Conservation (phyloP, 2,113 vertebrate species). For the Phaetusa simplex region DNA sequence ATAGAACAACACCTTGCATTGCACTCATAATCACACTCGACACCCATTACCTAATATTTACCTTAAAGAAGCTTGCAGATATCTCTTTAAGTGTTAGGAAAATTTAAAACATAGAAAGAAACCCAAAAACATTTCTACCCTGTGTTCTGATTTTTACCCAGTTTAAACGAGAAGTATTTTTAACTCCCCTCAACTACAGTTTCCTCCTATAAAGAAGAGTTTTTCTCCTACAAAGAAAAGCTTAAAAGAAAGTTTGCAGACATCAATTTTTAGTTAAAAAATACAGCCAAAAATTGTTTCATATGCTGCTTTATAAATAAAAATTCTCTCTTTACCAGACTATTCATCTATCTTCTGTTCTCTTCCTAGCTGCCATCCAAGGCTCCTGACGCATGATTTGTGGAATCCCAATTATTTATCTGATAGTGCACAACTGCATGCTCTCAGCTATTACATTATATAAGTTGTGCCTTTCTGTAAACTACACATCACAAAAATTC, state of each 20-base stretch:
- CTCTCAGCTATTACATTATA: background rate
- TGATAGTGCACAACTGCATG: background rate
- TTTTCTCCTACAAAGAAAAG: background rate
- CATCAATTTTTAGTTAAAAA: background rate
- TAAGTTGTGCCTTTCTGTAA: conserved; percentile 13
- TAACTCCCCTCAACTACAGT: background rate
- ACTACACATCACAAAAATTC: conserved; percentile 1
- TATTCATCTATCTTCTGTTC: conserved; percentile 10
- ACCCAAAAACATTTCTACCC: background rate
- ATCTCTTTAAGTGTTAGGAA: background rate
- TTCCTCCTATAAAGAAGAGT: background rate
- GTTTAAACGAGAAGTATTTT: background rate
- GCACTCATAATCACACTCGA: background rate
- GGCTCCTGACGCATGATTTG: background rate
- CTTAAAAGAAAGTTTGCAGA: background rate
- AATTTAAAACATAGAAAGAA: background rate
- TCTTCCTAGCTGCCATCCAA: background rate
- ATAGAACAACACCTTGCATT: background rate
- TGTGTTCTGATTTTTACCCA: background rate
- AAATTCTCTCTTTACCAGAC: background rate
- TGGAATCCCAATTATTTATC: conserved; percentile 4
- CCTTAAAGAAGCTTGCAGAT: background rate
- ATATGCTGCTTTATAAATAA: background rate
- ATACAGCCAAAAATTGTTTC: background rate
- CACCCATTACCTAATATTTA: background rate